Evolutionary conservation across 2,888 invertebrate species (phyloP), one percentile per base, ranked within the genome.

Genomic region (Ophioninae sp.): DNA sequence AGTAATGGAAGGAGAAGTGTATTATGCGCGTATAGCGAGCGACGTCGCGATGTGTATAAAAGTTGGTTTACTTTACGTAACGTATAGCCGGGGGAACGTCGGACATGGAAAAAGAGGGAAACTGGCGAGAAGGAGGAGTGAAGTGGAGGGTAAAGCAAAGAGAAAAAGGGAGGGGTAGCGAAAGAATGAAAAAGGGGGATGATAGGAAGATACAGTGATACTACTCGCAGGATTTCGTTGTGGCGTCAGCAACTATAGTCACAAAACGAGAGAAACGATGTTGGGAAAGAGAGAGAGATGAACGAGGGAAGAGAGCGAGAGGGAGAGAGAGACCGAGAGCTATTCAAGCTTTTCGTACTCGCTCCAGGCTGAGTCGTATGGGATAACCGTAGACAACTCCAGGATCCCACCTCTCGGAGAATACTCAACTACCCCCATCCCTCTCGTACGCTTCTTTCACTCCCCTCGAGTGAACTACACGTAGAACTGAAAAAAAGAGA

Each of bases 21-120:
- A 90, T 89, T 88, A 88, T 88, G 87, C 89, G 85, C 87, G 86
- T 86, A 84, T 13, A 51, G 86, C 87, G 85, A 84, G 86, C 87
- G 87, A 88, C 88, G 87, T 89, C 85, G 78, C 80, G 75, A 88
- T 90, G 88, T 90, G 89, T 87, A 91, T 90, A 91, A 91, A 91
- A 91, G 89, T 91, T 88, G 88, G 88, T 91, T 90, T 90, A 91
- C 90, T 90, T 90, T 89, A 86, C 87, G 88, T 87, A 88, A 87
- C 85, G 86, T 87, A 89, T 86, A 88, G 85, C 44, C 73, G 73
- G 85, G 59, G 65, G 69, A 72, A 51, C 58, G 79, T 79, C 74
- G 74, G 71, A 83, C 72, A 80, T 78, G 72, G 71, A 74, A 73
- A 83, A 85, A 85, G 65, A 61, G 84, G 67, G 84, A 56, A 74